Evolutionary conservation across 2,113 vertebrate species (phyloP), one percentile per base, ranked within the genome.

Genomic region (Lucifuga dentata): DNA sequence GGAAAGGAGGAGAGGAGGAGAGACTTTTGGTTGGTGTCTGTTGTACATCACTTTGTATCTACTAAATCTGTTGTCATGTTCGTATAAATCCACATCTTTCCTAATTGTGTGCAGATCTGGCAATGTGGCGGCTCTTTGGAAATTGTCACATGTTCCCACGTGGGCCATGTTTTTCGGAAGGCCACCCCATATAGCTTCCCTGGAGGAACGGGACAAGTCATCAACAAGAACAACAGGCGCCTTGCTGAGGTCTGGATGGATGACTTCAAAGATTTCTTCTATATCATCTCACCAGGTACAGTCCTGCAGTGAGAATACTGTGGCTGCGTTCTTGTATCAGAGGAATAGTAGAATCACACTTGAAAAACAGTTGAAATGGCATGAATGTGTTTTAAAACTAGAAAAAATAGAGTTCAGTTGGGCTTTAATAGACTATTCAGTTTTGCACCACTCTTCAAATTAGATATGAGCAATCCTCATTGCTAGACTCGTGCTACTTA

Each of bases 191-290:
- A 99, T 76, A 99, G 95, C 2, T 99, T 99, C 78, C 98, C 98
- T 0, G 98, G 98, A 1, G 98, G 98, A n/a, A 99, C 98, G 0
- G 97, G 98, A 9, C 98, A 99, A 48, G 95, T 99, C 61, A 99
- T 99, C 91, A 99, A 99, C 89, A 99, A 99, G 89, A 99, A 99
- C 92, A 99, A 99, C 84, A 91, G 98, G 50, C 88, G 98, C 1
- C 87, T 99, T 76, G 98, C 98, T 0, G 98, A 99, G 90, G 98
- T 99, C 15, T 99, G 97, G 98, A 99, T 99, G 98, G 98, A 99
- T 41, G 97, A 98, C 61, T 99, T 99, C 79, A 99, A 99, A 92
- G 97, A 98, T 58, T 99, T 99, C 92, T 99, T 99, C 91, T 99
- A 99, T 15, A 97, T 99, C 81, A 99, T 99, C 84, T 99, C 98